Conservation (phyloP, 1,140 invertebrate species). For the Thalassaphorura encarpata region DNA sequence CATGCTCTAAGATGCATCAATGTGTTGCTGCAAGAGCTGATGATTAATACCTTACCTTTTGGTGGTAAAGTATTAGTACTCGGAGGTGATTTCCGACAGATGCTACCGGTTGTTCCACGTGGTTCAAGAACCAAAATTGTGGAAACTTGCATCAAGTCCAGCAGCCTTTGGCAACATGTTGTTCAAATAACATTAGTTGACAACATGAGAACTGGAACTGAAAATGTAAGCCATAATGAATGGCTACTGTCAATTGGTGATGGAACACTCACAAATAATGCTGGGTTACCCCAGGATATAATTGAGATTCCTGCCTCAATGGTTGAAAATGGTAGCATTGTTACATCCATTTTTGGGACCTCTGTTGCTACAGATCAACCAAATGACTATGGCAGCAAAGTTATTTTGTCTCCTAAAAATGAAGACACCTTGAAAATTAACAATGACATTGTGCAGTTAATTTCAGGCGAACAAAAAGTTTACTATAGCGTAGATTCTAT, state of each 20-base stretch:
- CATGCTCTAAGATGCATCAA: background rate
- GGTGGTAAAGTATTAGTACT: conserved; percentile 17
- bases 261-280: background rate
- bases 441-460: background rate
- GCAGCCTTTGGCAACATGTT: conserved; percentile 1
- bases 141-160: background rate
- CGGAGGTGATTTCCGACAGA: conserved; percentile 26
- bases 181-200: background rate
- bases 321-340: conserved; percentile 6
- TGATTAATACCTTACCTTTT: background rate
- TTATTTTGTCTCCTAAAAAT: background rate
- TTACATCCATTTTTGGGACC: background rate
- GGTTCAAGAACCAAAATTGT: conserved; percentile 8
- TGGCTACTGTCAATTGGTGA: background rate
- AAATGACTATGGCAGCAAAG: background rate
- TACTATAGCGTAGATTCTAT: conserved; percentile 1
- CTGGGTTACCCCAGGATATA: background rate
- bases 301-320: conserved; percentile 1
- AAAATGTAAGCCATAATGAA: background rate
- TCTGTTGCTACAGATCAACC: background rate
- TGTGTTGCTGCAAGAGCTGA: background rate
- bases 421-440: background rate
- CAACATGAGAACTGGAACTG: background rate
- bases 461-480: background rate
- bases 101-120: conserved; percentile 17